Base-by-base conservation (phyloP, 1,140 invertebrate species). In the Cydia strobilella region DNA sequence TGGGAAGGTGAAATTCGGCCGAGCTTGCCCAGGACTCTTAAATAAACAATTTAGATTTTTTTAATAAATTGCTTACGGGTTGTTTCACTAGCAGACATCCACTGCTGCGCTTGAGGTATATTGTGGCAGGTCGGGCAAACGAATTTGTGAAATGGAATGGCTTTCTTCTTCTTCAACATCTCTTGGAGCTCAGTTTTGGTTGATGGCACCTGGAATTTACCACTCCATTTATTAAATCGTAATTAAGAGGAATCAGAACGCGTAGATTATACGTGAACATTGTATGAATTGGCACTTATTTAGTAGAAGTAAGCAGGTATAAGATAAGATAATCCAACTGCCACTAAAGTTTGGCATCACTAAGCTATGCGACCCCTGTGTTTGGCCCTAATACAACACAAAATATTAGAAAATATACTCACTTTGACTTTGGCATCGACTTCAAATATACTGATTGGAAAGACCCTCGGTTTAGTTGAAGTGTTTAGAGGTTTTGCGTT, bases 131-230 rank as follows among this genome's bases (percentile, higher is more conserved):
- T 95, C 10, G 97, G 94, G 83, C 97, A 98, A 1, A 98, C 94
- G 82, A 96, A 97, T 87, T 98, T 97, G 87, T 98, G 98, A 87
- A 98, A 98, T 13, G 97, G 97, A 81, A 98, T 97, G 0, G 97
- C 97, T 18, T 95, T 95, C 51, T 96, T 96, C 63, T 95, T 95
- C 65, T 94, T 94, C 76, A 98, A 86, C 95, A 98, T 97, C 77
- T 94, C 94, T 79, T 96, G 94, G 80, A 98, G 91, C 83, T 95
- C 94, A 0, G 94, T 95, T 90, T 98, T 98, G 63, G 96, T 96
- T 62, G 94, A 93, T 45, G 96, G 96, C 62, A 97, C 96, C 75
- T 94, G 84, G 74, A 90, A 73, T n/a, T 20, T 6, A 48, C 42
- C 4, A 72, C 2, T 23, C n/a, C 6, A 51, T 18, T 13, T 18